Base-by-base conservation (phyloP, 1,140 invertebrate genomes). In the Episyrphus balteatus region DNA sequence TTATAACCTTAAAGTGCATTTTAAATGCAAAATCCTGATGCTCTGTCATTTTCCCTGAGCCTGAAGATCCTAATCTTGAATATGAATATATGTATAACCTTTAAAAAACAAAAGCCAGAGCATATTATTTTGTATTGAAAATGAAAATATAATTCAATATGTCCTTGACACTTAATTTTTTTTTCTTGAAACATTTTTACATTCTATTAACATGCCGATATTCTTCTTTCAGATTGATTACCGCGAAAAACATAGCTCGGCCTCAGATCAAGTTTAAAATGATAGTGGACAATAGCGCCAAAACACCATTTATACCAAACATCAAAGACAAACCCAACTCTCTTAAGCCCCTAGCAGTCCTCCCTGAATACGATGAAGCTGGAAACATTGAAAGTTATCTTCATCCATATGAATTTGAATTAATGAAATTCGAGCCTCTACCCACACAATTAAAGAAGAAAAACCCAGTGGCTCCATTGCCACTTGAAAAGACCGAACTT, bases 351-450 rank as follows among this genome's bases (percentile, higher is more conserved):
- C 66, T 96, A 5, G 79, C 83, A 1, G 70, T 88, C 42, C 64
- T 83, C 8, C 82, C 84, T 45, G 73, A 81, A 52, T 76, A 76
- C 52, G 79, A 81, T 52, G 79, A 81, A 9, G 62, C 75, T 33
- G 80, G 79, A 1, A 72, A 74, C 42, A 56, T 73, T 15, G 68
- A 74, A 2, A 83, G 81, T 50, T 89, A 78, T 66, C 76, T 80
- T 53, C 92, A 97, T 75, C 94, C 93, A 0, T 98, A 98, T 66
- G 80, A 88, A 63, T 78, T 78, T 62, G 93, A 98, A 69, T 61
- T 98, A 12, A 76, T 91, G 26, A 70, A 76, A 54, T 88, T 84
- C 57, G 61, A 74, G 19, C 76, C 78, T 0, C 56, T 72, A 0
- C 54, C 68, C 0, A 51, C 63, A 11, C 75, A 81, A 42, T 51